These are phyloP conservation scores for Pardalotus punctatus DNA, from an alignment of 2,113 vertebrate genomes.

Conservation along the genomic window DNA sequence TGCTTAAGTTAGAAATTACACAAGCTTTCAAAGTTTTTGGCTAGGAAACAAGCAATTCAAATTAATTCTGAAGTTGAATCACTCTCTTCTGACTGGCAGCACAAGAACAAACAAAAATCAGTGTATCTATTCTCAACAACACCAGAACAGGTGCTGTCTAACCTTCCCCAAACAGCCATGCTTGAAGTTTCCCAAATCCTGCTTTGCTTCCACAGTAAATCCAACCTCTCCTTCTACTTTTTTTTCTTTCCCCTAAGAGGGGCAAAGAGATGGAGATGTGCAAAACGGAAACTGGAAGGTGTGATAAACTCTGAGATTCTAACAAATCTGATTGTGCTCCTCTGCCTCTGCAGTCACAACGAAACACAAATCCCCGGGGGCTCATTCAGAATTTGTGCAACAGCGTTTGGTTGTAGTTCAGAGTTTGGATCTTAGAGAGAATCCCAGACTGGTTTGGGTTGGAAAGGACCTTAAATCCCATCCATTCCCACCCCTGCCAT, in stretches of 20 bases:
- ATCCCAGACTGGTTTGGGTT: not conserved
- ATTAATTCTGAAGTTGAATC: constrained; percentile 3
- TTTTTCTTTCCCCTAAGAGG: not conserved
- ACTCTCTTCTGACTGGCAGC: not conserved
- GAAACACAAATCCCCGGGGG: not conserved
- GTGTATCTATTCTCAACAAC: not conserved
- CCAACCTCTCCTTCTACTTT: not conserved
- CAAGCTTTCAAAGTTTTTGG: constrained; percentile 15
- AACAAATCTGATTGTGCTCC: not conserved
- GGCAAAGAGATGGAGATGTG: not conserved
- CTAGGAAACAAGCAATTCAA: not conserved
- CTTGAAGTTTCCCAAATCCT: not conserved
- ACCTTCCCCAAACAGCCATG: not conserved
- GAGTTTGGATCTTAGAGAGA: not conserved
- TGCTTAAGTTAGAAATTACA: not conserved
- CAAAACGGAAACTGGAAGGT: not conserved
- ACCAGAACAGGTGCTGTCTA: not conserved
- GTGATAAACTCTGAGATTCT: not conserved
- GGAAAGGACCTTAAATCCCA: rapidly evolving
- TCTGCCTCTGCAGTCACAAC: not conserved
- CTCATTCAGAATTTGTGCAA: not conserved
- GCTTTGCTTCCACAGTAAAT: not conserved
- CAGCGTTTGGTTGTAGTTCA: not conserved
- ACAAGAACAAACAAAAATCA: not conserved
- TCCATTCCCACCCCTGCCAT: rapidly evolving